These are phyloP conservation scores for Mallotus villosus DNA, from an alignment of 2,797 vertebrate species.

Conservation along the genomic window DNA sequence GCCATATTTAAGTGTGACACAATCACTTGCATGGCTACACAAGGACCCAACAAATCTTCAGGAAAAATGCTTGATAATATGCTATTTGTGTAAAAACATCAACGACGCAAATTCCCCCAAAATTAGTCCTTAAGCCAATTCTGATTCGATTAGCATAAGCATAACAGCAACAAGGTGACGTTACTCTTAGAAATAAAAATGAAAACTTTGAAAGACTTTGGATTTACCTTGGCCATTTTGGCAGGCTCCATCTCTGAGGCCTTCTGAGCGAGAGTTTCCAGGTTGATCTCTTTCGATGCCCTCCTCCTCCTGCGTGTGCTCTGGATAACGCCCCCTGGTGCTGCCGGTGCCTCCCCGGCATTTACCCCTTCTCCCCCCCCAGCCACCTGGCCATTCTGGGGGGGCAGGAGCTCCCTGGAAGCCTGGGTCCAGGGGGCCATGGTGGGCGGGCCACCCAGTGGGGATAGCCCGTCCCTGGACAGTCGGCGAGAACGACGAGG, in stretches of 20 bases:
- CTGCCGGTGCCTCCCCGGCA: constrained; percentile 72
- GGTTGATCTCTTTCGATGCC: constrained; percentile 88
- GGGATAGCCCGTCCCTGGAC: constrained; percentile 74
- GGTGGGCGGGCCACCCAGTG: constrained; percentile 68
- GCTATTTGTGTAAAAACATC: too few species aligned
- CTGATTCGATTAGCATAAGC: too few species aligned
- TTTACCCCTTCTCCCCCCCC: constrained; percentile 23
- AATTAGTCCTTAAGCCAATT: not conserved
- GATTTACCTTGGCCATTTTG: constrained; percentile 58
- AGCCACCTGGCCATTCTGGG: constrained; percentile 62
- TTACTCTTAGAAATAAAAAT: not conserved
- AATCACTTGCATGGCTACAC: constrained; percentile 1
- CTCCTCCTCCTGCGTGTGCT: constrained; percentile 80
- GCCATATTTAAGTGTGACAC: constrained; percentile 26
- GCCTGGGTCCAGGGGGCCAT: constrained; percentile 64
- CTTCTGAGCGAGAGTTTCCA: constrained; percentile 90
- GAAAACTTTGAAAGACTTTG: not conserved
- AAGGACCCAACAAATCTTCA: too few species aligned
- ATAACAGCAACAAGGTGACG: not conserved
- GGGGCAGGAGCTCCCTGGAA: constrained; percentile 46
- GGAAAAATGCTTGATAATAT: too few species aligned
- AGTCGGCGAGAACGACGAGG: constrained; percentile 89
- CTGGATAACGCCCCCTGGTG: constrained; percentile 85
- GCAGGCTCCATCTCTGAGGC: constrained; percentile 86
- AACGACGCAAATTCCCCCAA: not conserved